phyloP scores from a whole-genome alignment of 2,797 vertebrate species.

The Gymnothorax reevesii region DNA sequence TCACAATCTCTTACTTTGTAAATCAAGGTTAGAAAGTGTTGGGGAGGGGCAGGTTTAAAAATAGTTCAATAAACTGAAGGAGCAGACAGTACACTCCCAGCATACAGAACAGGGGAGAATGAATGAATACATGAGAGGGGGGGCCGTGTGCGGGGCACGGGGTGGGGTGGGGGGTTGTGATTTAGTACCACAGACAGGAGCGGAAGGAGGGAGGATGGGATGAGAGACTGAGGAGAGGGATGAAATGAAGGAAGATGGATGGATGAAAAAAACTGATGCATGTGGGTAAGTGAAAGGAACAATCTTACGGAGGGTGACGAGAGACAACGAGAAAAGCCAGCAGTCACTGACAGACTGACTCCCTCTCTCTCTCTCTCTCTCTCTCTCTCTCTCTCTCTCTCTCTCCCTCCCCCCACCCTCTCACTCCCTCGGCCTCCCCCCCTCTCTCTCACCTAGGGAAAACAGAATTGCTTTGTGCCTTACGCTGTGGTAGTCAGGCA shows the following conservation, averaged over 20 bases:
- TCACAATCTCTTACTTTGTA: constrained; percentile 39
- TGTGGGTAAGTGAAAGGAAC: not conserved
- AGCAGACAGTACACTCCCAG: constrained; percentile 39
- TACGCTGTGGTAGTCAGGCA: not conserved
- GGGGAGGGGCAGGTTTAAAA: constrained; percentile 43
- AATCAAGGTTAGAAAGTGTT: constrained; percentile 43
- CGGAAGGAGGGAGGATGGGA: not conserved
- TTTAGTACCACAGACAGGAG: not conserved
- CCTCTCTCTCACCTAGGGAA: not conserved
- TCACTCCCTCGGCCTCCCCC: not conserved
- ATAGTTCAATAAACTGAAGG: constrained; percentile 50
- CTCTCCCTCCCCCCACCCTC: not conserved
- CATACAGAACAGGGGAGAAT: constrained; percentile 43
- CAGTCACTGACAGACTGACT: not conserved
- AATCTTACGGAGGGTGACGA: not conserved
- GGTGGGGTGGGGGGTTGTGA: not conserved
- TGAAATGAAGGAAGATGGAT: not conserved
- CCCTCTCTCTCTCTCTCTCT: not conserved
- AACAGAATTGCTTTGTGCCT: not conserved
- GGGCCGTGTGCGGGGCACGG: not conserved
- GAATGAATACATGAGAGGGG: not conserved
- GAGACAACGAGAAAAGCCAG: not conserved
- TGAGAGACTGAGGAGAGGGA: constrained; percentile 7
- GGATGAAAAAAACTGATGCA: not conserved
- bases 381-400: not conserved